Evolutionary conservation across 2,888 invertebrate genomes (phyloP).

Genomic region (Epinotia demarniana): DNA sequence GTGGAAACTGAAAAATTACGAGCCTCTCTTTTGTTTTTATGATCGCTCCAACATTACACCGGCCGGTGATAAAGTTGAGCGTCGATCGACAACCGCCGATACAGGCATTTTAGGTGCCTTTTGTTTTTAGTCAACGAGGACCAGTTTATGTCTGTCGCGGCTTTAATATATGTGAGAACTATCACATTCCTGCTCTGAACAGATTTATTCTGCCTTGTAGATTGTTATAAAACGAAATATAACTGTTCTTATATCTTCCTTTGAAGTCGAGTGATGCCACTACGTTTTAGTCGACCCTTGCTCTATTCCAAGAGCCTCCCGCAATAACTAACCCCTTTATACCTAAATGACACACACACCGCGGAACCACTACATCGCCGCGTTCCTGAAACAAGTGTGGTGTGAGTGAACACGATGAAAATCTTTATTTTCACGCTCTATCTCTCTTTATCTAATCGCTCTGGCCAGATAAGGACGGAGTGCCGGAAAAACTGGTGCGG

Average conservation of each 20-base stretch:
- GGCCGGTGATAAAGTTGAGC: slow-evolving; percentile 48
- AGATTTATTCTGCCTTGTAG: slow-evolving; percentile 2
- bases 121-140: slow-evolving; percentile 34
- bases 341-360: slow-evolving; percentile 71
- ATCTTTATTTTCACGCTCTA: slow-evolving; percentile 85
- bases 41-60: slow-evolving; percentile 57
- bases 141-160: slow-evolving; percentile 13
- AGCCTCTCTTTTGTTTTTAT: slow-evolving; percentile 65
- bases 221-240: slow-evolving; percentile 1
- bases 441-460: slow-evolving; percentile 85
- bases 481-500: slow-evolving; percentile 84
- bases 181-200: slow-evolving; percentile 2
- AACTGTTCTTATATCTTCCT: slow-evolving; percentile 2
- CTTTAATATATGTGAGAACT: slow-evolving; percentile 37
- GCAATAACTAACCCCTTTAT: slow-evolving; percentile 64
- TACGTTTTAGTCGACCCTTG: slow-evolving; percentile 70
- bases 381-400: slow-evolving; percentile 71
- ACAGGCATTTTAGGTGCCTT: slow-evolving; percentile 42
- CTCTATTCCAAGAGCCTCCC: slow-evolving; percentile 71
- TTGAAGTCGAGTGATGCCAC: slow-evolving; percentile 19
- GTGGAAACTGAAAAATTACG: slow-evolving; percentile 73
- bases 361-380: slow-evolving; percentile 67
- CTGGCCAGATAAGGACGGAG: slow-evolving; percentile 83
- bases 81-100: slow-evolving; percentile 50
- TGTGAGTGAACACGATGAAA: slow-evolving; percentile 85